phyloP scores from a whole-genome alignment of 2,113 vertebrate species.

The Vulpes vulpes region DNA sequence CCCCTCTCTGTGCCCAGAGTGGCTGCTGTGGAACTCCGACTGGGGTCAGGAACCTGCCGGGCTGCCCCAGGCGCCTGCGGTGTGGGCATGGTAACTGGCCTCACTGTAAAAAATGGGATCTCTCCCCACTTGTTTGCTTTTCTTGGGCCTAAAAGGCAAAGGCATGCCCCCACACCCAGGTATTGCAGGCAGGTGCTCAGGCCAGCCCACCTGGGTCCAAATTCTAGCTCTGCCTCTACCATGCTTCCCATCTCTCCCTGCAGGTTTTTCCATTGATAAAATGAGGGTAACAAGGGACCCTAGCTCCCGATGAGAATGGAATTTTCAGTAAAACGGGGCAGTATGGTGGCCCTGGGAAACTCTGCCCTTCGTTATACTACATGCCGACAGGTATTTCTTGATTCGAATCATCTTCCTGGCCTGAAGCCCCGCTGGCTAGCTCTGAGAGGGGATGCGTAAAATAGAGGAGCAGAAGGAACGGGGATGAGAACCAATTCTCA shows the following conservation, averaged over 20 bases:
- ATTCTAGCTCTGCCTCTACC: background rate
- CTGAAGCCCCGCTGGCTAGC: background rate
- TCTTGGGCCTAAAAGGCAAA: background rate
- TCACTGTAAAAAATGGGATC: background rate
- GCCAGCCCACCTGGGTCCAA: background rate
- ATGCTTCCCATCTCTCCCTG: accelerated
- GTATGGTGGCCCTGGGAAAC: background rate
- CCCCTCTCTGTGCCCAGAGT: background rate
- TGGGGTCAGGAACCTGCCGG: background rate
- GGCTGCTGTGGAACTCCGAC: background rate
- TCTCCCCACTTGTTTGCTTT: background rate
- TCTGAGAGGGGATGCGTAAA: background rate
- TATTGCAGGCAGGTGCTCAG: background rate
- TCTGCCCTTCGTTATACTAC: no score
- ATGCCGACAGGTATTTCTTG: background rate
- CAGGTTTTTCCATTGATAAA: background rate
- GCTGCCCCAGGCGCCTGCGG: background rate
- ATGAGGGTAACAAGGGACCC: background rate
- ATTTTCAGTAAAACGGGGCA: background rate
- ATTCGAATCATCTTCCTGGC: background rate
- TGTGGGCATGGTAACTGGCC: background rate
- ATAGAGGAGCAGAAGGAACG: accelerated
- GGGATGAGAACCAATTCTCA: background rate
- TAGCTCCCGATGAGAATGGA: background rate
- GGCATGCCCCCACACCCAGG: background rate